phyloP scores from a whole-genome alignment of 2,113 vertebrate species.

The Aegithalos caudatus region DNA sequence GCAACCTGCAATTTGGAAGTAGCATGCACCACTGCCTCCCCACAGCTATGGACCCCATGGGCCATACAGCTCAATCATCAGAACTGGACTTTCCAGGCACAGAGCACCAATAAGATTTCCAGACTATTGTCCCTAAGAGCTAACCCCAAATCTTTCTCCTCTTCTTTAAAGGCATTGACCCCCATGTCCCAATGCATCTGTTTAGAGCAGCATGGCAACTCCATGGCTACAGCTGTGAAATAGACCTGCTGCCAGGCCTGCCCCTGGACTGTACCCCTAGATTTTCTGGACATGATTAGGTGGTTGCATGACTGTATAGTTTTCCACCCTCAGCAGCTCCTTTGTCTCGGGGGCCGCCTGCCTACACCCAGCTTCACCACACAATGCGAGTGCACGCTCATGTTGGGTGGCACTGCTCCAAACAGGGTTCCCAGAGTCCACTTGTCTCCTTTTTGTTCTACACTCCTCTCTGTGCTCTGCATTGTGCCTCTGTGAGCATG shows the following conservation, averaged over 20 bases:
- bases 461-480: neutral
- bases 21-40: neutral
- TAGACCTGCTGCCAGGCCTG: neutral
- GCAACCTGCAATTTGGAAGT: neutral
- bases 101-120: neutral
- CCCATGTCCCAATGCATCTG: neutral
- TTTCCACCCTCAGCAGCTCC: neutral
- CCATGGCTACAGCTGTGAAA: neutral
- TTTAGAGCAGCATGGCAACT: neutral
- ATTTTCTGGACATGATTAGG: neutral
- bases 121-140: neutral
- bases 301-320: neutral
- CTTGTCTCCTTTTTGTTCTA: neutral
- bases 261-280: neutral
- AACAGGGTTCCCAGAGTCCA: neutral
- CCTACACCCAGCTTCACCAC: neutral
- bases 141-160: neutral
- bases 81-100: neutral
- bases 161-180: neutral
- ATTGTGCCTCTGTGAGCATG: neutral
- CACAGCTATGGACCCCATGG: accelerated
- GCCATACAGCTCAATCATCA: neutral
- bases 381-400: accelerated
- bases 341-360: neutral
- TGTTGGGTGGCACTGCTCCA: neutral